Evolutionary conservation across 2,888 invertebrate species (phyloP).

Genomic region (Epirrita christyi): DNA sequence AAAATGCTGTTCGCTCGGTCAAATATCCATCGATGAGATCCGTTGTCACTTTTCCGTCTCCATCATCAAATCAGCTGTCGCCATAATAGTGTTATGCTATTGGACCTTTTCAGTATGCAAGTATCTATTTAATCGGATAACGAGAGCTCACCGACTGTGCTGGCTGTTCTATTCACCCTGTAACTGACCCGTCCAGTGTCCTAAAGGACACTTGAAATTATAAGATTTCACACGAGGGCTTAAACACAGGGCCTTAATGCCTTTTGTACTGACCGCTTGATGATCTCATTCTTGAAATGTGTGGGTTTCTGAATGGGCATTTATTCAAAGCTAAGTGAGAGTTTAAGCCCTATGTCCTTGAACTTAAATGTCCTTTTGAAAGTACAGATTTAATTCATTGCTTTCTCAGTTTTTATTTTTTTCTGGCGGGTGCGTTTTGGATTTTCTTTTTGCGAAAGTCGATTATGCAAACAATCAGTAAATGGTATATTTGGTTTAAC

Average conservation of each 20-base stretch:
- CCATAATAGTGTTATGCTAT: no score
- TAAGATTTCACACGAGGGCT: slow-evolving; percentile 45
- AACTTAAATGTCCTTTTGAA: slow-evolving; percentile 1
- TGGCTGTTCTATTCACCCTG: slow-evolving; percentile 7
- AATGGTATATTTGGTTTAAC: not conserved
- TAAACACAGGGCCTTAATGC: slow-evolving; percentile 40
- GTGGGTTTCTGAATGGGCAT: slow-evolving; percentile 34
- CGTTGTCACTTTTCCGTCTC: no score
- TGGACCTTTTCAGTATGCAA: no score
- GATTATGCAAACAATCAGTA: slow-evolving; percentile 9
- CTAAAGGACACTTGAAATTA: slow-evolving; percentile 36
- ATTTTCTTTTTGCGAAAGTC: slow-evolving; percentile 13
- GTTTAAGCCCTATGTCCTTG: slow-evolving; percentile 5
- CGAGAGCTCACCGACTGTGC: no score
- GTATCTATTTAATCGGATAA: no score
- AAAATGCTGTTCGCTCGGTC: no score
- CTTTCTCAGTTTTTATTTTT: slow-evolving; percentile 8
- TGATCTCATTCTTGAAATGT: slow-evolving; percentile 43
- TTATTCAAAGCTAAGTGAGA: slow-evolving; percentile 17
- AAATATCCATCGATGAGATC: no score
- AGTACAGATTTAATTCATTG: slow-evolving; percentile 7
- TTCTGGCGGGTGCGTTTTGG: slow-evolving; percentile 9
- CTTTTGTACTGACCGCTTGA: slow-evolving; percentile 43
- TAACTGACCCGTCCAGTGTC: slow-evolving; percentile 26
- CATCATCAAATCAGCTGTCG: no score